phyloP scores from a whole-genome alignment of 2,888 invertebrate species.

The Drosophila heteroneura region DNA sequence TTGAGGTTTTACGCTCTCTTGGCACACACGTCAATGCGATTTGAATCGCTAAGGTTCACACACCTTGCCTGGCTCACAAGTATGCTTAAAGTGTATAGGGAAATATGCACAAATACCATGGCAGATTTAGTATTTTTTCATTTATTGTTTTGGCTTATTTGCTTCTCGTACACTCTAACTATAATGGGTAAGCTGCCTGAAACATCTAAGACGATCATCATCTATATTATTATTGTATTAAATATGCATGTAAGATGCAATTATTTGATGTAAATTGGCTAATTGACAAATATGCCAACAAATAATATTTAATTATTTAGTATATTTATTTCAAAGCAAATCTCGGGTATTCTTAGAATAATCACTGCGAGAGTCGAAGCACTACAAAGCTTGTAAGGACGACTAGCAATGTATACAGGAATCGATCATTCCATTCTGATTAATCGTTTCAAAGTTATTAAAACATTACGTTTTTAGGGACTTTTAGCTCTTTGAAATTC shows the following conservation, averaged over 20 bases:
- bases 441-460: background rate
- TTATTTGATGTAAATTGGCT: no score
- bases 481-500: background rate
- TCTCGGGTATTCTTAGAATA: background rate
- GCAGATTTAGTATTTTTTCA: slow-evolving; percentile 29
- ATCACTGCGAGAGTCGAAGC: background rate
- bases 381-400: background rate
- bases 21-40: slow-evolving; percentile 73
- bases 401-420: background rate
- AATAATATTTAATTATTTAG: background rate
- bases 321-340: background rate
- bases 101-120: slow-evolving; percentile 14
- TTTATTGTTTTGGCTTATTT: slow-evolving; percentile 15
- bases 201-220: background rate
- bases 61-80: slow-evolving; percentile 60
- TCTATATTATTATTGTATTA: background rate
- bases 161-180: slow-evolving; percentile 17
- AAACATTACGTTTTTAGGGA: background rate
- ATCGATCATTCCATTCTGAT: background rate
- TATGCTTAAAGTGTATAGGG: slow-evolving; percentile 30
- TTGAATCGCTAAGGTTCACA: slow-evolving; percentile 71
- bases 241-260: background rate
- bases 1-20: slow-evolving; percentile 78
- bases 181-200: background rate
- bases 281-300: no score